phyloP scores from a whole-genome alignment of 2,888 invertebrate species.

The Reticulitermes lucifugus region DNA sequence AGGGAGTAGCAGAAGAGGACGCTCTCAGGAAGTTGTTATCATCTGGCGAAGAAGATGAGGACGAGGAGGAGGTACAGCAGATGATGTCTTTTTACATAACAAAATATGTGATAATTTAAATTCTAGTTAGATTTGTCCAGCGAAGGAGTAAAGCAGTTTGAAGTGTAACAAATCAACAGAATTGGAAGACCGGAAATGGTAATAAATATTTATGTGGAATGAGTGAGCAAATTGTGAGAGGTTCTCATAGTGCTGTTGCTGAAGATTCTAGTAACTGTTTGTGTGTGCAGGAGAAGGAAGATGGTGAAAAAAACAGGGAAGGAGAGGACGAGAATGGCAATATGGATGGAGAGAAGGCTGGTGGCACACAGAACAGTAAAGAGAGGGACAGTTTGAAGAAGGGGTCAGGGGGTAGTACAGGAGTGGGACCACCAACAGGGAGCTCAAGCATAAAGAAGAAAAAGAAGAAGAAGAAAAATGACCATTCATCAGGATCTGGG shows the following conservation, averaged over 20 bases:
- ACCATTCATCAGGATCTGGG: neutral
- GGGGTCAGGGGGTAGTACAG: neutral
- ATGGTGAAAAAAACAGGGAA: slow-evolving; percentile 50
- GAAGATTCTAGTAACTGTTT: neutral
- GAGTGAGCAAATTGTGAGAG: too few species aligned
- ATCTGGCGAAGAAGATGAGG: slow-evolving; percentile 67
- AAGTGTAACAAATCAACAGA: too few species aligned
- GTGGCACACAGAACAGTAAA: slow-evolving; percentile 35
- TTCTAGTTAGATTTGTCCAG: too few species aligned
- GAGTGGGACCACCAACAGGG: neutral
- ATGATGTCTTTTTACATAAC: neutral
- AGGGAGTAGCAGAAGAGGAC: slow-evolving; percentile 91
- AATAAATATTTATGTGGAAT: too few species aligned
- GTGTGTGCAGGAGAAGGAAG: slow-evolving; percentile 42
- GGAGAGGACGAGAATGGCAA: slow-evolving; percentile 44
- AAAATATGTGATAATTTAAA: too few species aligned
- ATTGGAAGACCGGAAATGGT: too few species aligned
- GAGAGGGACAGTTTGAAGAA: slow-evolving; percentile 48
- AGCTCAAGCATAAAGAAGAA: slow-evolving; percentile 44
- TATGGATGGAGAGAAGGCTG: slow-evolving; percentile 30
- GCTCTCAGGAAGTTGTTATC: slow-evolving; percentile 87
- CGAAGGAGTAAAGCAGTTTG: too few species aligned
- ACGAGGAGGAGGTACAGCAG: slow-evolving; percentile 48
- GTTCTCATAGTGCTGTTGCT: too few species aligned
- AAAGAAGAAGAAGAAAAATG: slow-evolving; percentile 26